Base-by-base conservation (phyloP, 2,888 invertebrate genomes). In the Drosophila nr. perissopoda region DNA sequence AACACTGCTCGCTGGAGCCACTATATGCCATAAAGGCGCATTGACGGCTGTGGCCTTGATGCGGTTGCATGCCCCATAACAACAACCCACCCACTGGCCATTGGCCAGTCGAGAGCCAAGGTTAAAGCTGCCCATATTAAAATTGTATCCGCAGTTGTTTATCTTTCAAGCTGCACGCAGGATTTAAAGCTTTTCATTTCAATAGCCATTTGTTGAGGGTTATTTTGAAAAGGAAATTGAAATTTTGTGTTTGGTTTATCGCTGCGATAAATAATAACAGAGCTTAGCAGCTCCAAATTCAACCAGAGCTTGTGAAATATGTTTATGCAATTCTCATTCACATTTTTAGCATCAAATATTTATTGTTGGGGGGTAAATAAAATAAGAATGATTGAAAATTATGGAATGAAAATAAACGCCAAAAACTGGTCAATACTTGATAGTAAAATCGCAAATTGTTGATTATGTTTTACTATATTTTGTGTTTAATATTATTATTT, bases 51-150 rank as follows among this genome's bases (percentile, higher is more conserved):
- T 78, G 78, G 78, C 82, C 82, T 78, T 82, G 79, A 74, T 82
- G 79, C 65, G 70, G 77, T 73, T 76, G 58, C 68, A 60, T 56
- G 67, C 78, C 45, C 34, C 62, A 60, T 36, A 60, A 52, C 21
- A 63, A 6, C 33, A 11, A 10, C 31, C 49, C 29, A 5, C 4
- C 33, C 40, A 21, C n/a, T 56, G 51, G 27, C 25, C 58, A 64
- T 13, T 38, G 38, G 31, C 40, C 49, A 16, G 27, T 27, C 31
- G 18, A 38, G 40, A 71, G 78, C 82, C 78, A 82, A 88, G 86
- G 86, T 86, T 89, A 90, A 89, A 90, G 84, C 74, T 79, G 72
- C 72, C 72, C 72, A 86, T 90, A 86, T 88, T 81, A 86, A 86
- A 86, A 88, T 74, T 73, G 65, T 66, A 62, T 69, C 69, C 75